Evolutionary conservation across 1,140 invertebrate genomes (phyloP).

Genomic region (Anthonomus grandis): DNA sequence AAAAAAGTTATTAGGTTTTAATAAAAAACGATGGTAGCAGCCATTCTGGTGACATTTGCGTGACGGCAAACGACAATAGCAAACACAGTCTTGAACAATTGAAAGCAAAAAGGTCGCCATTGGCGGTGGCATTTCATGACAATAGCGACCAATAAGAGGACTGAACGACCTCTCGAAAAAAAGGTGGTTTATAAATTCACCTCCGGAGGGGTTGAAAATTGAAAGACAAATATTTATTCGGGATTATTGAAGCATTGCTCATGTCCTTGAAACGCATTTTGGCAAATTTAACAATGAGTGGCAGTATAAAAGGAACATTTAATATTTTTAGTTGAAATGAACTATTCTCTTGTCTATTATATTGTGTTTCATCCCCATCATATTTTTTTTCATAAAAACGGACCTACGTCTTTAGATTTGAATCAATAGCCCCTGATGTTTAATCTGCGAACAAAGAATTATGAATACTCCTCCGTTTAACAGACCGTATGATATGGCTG

Average conservation of each 20-base stretch:
- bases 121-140: conserved; percentile 34
- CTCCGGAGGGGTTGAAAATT: conserved; percentile 14
- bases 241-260: conserved; percentile 13
- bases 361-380: conserved; percentile 32
- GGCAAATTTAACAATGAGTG: conserved; percentile 35
- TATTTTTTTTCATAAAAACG: conserved; percentile 30
- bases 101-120: conserved; percentile 25
- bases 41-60: conserved; percentile 34
- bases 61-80: conserved; percentile 40
- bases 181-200: conserved; percentile 20
- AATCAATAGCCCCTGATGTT: conserved; percentile 39
- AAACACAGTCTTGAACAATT: conserved; percentile 34
- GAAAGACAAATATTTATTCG: conserved; percentile 29
- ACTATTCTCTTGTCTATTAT: conserved; percentile 25
- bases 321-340: conserved; percentile 35
- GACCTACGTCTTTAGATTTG: conserved; percentile 37
- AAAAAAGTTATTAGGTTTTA: not conserved
- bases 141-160: conserved; percentile 38
- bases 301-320: conserved; percentile 37
- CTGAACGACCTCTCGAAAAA: conserved; percentile 13
- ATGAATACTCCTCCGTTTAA: conserved; percentile 32
- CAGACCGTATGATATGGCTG: conserved; percentile 35
- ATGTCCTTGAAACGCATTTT: conserved; percentile 27
- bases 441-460: conserved; percentile 37
- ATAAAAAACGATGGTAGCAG: conserved; percentile 19